Base-by-base conservation (phyloP, 2,888 invertebrate genomes). In the Drosophila kuntzei region DNA sequence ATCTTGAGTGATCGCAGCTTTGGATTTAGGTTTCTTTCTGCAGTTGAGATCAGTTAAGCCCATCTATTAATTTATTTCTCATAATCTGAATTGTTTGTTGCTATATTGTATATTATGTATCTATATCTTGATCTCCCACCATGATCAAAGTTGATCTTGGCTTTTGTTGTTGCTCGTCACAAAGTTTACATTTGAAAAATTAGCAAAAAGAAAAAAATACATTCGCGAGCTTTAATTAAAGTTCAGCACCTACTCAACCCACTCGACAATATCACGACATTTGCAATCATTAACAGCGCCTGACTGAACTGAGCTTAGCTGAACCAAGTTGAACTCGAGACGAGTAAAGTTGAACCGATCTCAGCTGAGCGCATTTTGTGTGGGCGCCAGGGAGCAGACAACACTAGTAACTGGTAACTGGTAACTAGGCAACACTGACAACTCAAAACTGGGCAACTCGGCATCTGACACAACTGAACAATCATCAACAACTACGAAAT, bases 261-360 rank as follows among this genome's bases (percentile, higher is more conserved):
- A 82, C 87, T 74, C 75, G 61, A 69, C 79, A 73, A 82, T 74
- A 83, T 83, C 83, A 83, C 83, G 83, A 83, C 89, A 88, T 88
- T 88, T 82, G 87, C 83, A 67, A 72, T 88, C 88, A 83, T 83
- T 82, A 82, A 87, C 81, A 77, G 51, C 20, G 41, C 7, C 39
- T 8, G 37, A 34, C 53, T 14, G 32, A 44, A 39, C 60, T 39
- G 25, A 53, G 27, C 61, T 41, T 20, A 39, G 37, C 61, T 66
- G 65, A 61, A 60, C 71, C 46, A 44, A 32, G 16, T 41, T 54
- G 54, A 55, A 55, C 55, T 55, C 39, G 20, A 53, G 43, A 25
- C 37, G 44, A 50, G 70, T 74, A 39, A 47, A 58, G 59, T 71
- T 65, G 71, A 65, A 57, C 39, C 51, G 59, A 64, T 50, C 47